Conservation (phyloP, 2,888 invertebrate genomes). For the Hypselothyrea guttata region DNA sequence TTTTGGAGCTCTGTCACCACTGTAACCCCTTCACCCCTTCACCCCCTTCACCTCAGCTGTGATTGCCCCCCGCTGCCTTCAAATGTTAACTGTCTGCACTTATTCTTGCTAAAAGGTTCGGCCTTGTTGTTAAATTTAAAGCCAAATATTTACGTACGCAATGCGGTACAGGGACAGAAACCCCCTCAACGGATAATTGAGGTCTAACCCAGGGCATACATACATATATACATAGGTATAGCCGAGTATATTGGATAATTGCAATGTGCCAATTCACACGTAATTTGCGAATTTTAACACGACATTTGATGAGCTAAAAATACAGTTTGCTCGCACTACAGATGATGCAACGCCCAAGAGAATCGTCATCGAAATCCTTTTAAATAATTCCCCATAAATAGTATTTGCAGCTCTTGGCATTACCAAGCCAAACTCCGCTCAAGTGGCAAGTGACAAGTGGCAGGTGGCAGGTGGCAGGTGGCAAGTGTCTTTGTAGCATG, state of each 20-base stretch:
- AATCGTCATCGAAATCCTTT: no score
- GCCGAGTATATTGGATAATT: neutral
- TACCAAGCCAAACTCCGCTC: no score
- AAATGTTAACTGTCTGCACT: slow-evolving; percentile 38
- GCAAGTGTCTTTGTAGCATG: no score
- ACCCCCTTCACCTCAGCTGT: neutral
- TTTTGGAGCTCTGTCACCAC: no score
- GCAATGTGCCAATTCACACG: slow-evolving; percentile 46
- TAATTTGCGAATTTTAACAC: slow-evolving; percentile 16
- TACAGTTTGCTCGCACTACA: no score
- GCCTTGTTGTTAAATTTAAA: slow-evolving; percentile 44
- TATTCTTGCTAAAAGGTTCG: slow-evolving; percentile 71
- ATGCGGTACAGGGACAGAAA: slow-evolving; percentile 8
- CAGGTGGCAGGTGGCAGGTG: no score
- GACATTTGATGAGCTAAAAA: neutral
- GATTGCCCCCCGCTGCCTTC: slow-evolving; percentile 5
- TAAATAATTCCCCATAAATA: no score
- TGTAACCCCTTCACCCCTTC: neutral
- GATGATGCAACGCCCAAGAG: no score
- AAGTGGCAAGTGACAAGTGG: no score
- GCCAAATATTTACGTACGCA: slow-evolving; percentile 51
- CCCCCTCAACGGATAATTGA: no score
- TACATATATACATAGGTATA: neutral
- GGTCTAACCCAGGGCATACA: neutral
- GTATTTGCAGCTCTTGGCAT: no score